phyloP scores from a whole-genome alignment of 2,797 vertebrate genomes.

The Sphaeramia orbicularis region DNA sequence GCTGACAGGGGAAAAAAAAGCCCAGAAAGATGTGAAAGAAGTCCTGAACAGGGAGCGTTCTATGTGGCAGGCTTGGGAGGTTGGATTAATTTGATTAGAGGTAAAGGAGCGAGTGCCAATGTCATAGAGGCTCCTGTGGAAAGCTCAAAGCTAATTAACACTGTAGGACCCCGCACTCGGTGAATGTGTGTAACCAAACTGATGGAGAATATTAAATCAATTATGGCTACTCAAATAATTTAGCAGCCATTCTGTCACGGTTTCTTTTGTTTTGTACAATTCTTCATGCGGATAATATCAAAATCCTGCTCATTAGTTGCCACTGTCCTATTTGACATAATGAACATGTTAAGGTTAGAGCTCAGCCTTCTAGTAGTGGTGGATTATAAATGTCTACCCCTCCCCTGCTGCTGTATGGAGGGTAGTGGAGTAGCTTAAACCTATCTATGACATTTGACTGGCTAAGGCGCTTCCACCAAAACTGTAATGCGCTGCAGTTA shows the following conservation, averaged over 20 bases:
- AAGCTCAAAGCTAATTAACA: conserved; percentile 75
- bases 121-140: conserved; percentile 66
- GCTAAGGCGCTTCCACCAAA: conserved; percentile 42
- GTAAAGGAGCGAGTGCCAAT: conserved; percentile 59
- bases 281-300: conserved; percentile 37
- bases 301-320: conserved; percentile 45
- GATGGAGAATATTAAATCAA: conserved; percentile 60
- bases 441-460: conserved; percentile 60
- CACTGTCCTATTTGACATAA: conserved; percentile 45
- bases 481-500: conserved; percentile 46
- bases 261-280: conserved; percentile 24
- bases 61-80: conserved; percentile 43
- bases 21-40: conserved; percentile 27
- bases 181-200: conserved; percentile 41
- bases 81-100: conserved; percentile 74
- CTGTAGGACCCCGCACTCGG: conserved; percentile 32
- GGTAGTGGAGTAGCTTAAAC: conserved; percentile 44
- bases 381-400: conserved; percentile 44
- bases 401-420: conserved; percentile 33
- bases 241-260: conserved; percentile 6
- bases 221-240: conserved; percentile 42
- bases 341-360: conserved; percentile 36
- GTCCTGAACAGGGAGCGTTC: conserved; percentile 22
- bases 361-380: conserved; percentile 18
- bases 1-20: conserved; percentile 2